These are phyloP conservation scores for Varanus salvator DNA, from an alignment of 2,113 vertebrate genomes.

Conservation along the genomic window DNA sequence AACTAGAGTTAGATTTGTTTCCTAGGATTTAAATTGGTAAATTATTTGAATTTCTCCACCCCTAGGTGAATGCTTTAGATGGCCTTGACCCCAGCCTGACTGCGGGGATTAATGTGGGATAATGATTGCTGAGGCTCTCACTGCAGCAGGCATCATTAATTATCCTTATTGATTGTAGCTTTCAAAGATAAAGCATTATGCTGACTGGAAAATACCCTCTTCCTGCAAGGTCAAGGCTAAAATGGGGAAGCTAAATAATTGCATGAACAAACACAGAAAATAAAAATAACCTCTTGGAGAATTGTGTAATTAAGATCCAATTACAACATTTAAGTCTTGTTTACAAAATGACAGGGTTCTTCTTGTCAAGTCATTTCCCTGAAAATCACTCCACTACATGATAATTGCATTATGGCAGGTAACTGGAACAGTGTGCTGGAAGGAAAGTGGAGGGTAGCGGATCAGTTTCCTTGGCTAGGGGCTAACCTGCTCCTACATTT, in stretches of 20 bases:
- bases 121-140: slow-evolving; percentile 99
- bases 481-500: slow-evolving; percentile 46
- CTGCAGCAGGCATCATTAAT: slow-evolving; percentile 99
- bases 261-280: slow-evolving; percentile 86
- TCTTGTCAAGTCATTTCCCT: slow-evolving; percentile 73
- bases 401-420: slow-evolving; percentile 73
- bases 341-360: slow-evolving; percentile 71
- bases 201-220: slow-evolving; percentile 99
- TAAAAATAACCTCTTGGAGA: slow-evolving; percentile 84
- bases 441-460: slow-evolving; percentile 37
- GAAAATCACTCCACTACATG: slow-evolving; percentile 71
- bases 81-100: slow-evolving; percentile 98
- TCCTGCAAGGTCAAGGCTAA: slow-evolving; percentile 98
- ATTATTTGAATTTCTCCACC: slow-evolving; percentile 99
- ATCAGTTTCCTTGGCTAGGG: slow-evolving; percentile 59
- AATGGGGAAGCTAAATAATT: slow-evolving; percentile 91
- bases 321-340: slow-evolving; percentile 76
- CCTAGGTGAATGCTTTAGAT: slow-evolving; percentile 94
- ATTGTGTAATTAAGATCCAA: slow-evolving; percentile 84
- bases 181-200: slow-evolving; percentile 99
- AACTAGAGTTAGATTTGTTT: slow-evolving; percentile 74
- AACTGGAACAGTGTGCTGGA: slow-evolving; percentile 59
- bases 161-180: slow-evolving; percentile 99
- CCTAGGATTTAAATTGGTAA: slow-evolving; percentile 87
- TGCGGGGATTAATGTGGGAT: slow-evolving; percentile 98